Base-by-base conservation (phyloP, 1,140 invertebrate genomes). In the Caenorhabditis remanei region DNA sequence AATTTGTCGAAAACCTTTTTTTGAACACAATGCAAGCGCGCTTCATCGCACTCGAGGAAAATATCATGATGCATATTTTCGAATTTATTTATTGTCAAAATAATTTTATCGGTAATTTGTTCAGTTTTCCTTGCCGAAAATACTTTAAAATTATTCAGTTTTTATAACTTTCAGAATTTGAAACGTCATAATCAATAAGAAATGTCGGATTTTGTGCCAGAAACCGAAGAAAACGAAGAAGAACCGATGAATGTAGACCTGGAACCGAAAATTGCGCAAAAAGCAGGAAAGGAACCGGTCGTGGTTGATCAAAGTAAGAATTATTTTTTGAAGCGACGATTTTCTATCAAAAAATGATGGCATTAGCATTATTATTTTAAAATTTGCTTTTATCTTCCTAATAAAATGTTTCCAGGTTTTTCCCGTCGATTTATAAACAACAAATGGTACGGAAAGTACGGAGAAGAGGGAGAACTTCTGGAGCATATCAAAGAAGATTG, bases 401-500 rank as follows among this genome's bases (percentile, higher is more conserved):
- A 32, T 32, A 32, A 32, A 32, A 0, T 32, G 1, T 43, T 53
- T 46, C 7, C 50, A 56, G 21, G 19, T 40, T 75, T 46, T 40
- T 43, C 48, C 1, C 71, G 65, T 32, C 86, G 86, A 16, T 61
- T 65, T 48, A 32, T 87, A 4, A 87, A 87, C 32, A 71, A 83
- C 7, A 87, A 87, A 24, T 87, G 86, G 86, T 83, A 87, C 16
- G 86, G 86, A 48, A 53, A 67, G 58, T 87, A 83, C 85, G 46
- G 83, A 41, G 58, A 46, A 4, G 85, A 46, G n/a, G 58, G 90
- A 0, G 86, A 79, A 14, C 91, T 89, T 55, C 21, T 91, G 24
- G 87, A 91, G 82, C 92, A 84, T 82, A 24, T 88, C 11, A 58
- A 87, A 32, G 67, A 89, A 19, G 87, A 90, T 53, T 91, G 90